A percentile compares a stretch with the other conserved stretches of the same genome.
Conservation (phyloP, 2,888 invertebrate species). For the Scaptomyza caliginosa region DNA sequence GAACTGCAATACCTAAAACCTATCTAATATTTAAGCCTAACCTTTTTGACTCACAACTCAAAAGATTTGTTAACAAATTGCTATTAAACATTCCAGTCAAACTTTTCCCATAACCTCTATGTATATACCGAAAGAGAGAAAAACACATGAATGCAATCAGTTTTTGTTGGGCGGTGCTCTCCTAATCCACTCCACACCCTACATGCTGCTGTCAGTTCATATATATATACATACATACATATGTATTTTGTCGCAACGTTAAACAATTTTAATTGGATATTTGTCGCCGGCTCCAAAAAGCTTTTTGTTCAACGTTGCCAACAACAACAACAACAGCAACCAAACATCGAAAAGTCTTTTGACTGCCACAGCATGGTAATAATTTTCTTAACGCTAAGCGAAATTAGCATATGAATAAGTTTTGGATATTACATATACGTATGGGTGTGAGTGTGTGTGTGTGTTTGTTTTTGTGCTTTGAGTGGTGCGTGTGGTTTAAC, state of each 20-base stretch:
- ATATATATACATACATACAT: too few relatives aligned
- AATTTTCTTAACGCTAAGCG: conserved; percentile 58
- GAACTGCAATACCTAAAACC: too few relatives aligned
- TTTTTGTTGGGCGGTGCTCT: conserved; percentile 4
- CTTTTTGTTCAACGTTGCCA: conserved; percentile 35
- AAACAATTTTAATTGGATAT: conserved; percentile 74
- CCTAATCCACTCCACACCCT: neutral
- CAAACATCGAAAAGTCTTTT: neutral
- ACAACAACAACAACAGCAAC: conserved; percentile 46
- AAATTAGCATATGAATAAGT: conserved; percentile 75
- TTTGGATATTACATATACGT: conserved; percentile 44
- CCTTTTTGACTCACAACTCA: neutral
- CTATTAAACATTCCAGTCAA: conserved; percentile 5
- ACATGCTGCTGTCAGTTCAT: conserved; percentile 13
- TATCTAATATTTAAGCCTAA: neutral
- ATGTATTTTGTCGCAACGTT: conserved; percentile 58
- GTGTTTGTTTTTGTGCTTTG: conserved; percentile 20
- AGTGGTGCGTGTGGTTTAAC: conserved; percentile 49
- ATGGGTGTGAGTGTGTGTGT: conserved; percentile 12
- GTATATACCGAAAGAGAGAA: too few relatives aligned
- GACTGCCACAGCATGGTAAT: conserved; percentile 28
- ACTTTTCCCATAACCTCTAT: conserved; percentile 18
- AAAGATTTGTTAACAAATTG: conserved; percentile 1
- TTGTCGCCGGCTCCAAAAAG: conserved; percentile 54
- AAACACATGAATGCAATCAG: conserved; percentile 10